These are phyloP conservation scores for Anser brachyrhynchus DNA, from an alignment of 2,113 vertebrate species.

Conservation along the genomic window DNA sequence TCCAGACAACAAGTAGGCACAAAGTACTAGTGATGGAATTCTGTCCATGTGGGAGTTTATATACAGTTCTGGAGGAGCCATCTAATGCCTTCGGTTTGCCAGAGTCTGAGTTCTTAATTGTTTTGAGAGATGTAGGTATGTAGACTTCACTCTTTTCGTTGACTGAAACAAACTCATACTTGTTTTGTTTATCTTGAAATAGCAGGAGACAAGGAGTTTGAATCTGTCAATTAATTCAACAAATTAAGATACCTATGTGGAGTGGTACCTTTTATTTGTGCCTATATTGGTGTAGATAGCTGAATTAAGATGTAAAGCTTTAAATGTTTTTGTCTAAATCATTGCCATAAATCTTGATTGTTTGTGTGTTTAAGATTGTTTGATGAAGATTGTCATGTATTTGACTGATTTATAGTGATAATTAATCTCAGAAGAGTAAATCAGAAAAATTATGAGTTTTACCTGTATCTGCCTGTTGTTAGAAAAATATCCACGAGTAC, in stretches of 20 bases:
- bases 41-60: conserved; percentile 95
- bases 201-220: neutral
- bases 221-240: neutral
- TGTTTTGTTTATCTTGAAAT: neutral
- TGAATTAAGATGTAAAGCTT: neutral
- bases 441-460: neutral
- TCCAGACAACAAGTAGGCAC: conserved; percentile 89
- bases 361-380: neutral
- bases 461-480: neutral
- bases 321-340: neutral
- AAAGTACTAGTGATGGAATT: conserved; percentile 99
- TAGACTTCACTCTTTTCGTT: conserved; percentile 4
- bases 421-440: neutral
- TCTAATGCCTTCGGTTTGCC: conserved; percentile 96
- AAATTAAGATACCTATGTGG: neutral
- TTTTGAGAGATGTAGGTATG: conserved; percentile 96
- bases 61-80: conserved; percentile 94
- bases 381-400: too few species aligned
- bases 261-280: neutral
- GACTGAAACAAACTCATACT: neutral
- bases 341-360: neutral
- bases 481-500: neutral
- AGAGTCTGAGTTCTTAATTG: conserved; percentile 97
- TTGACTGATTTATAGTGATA: neutral
- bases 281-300: neutral